phyloP scores from a whole-genome alignment of 2,888 invertebrate genomes.

The Cetonia aurata region DNA sequence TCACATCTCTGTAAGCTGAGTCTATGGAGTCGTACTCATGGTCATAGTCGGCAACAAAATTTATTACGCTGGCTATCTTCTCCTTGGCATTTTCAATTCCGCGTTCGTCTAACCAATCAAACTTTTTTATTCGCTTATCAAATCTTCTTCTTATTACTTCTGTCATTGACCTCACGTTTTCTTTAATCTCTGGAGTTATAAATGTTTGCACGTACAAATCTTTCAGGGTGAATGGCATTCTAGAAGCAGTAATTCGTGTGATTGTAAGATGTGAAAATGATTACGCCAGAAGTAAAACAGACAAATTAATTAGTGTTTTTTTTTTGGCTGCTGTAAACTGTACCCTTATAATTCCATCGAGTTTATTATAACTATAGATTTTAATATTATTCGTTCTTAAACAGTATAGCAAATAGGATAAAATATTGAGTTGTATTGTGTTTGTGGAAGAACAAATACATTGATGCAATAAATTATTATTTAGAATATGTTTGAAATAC shows the following conservation, averaged over 20 bases:
- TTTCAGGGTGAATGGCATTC: slow-evolving; percentile 48
- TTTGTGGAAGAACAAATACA: too few relatives aligned
- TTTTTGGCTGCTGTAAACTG: too few relatives aligned
- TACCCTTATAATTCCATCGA: too few relatives aligned
- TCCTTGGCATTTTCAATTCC: slow-evolving; percentile 59
- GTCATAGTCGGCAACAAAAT: slow-evolving; percentile 57
- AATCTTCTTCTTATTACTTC: slow-evolving; percentile 61
- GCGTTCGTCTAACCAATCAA: slow-evolving; percentile 62
- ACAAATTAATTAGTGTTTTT: too few relatives aligned
- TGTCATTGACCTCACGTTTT: slow-evolving; percentile 57
- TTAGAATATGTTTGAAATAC: too few relatives aligned
- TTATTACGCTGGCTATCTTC: slow-evolving; percentile 58
- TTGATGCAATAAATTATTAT: too few relatives aligned
- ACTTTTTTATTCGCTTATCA: slow-evolving; percentile 55
- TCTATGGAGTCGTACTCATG: slow-evolving; percentile 46
- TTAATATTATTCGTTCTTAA: too few relatives aligned
- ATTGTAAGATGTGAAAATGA: too few relatives aligned
- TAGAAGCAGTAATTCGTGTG: slow-evolving; percentile 19
- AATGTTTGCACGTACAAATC: slow-evolving; percentile 60
- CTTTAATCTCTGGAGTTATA: slow-evolving; percentile 58
- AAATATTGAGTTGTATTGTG: too few relatives aligned
- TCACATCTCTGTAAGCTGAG: slow-evolving; percentile 56
- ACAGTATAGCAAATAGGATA: too few relatives aligned
- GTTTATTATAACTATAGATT: too few relatives aligned
- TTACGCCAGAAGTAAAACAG: too few relatives aligned